Percentiles rank a stretch among this genome's conserved stretches.
Evolutionary conservation across 2,888 invertebrate species (phyloP).

Genomic region (Lasioglossum figueresi): DNA sequence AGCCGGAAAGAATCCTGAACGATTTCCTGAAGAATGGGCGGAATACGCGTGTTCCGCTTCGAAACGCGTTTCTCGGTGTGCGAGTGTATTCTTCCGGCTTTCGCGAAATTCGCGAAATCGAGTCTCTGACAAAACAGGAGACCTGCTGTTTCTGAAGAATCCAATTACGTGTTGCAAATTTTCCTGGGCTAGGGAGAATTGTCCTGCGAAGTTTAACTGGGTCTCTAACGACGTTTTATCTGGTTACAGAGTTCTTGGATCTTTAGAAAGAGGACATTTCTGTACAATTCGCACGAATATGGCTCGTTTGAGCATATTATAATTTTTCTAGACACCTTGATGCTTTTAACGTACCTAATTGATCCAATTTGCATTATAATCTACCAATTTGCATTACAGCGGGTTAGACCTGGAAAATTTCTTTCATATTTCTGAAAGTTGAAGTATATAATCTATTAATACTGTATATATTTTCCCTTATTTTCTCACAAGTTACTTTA

Average conservation of each 20-base stretch:
- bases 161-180: neutral
- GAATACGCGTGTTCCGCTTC: neutral
- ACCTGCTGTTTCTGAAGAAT: neutral
- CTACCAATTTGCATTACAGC: too few species aligned
- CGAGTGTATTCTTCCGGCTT: neutral
- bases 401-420: too few species aligned
- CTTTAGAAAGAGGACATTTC: too few species aligned
- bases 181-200: neutral
- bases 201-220: neutral
- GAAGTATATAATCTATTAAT: too few species aligned
- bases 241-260: neutral
- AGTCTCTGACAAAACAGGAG: neutral
- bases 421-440: too few species aligned
- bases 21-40: neutral
- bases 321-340: too few species aligned
- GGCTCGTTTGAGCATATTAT: too few species aligned
- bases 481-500: too few species aligned
- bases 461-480: too few species aligned
- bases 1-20: conserved; percentile 11
- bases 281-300: too few species aligned
- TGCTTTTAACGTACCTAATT: too few species aligned
- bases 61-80: neutral
- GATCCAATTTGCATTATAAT: too few species aligned
- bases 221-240: neutral
- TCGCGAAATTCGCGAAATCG: neutral